Percentiles rank a stretch among this genome's conserved stretches.
Conservation (phyloP, 2,888 invertebrate species). For the Brachynemurus nebulosus region DNA sequence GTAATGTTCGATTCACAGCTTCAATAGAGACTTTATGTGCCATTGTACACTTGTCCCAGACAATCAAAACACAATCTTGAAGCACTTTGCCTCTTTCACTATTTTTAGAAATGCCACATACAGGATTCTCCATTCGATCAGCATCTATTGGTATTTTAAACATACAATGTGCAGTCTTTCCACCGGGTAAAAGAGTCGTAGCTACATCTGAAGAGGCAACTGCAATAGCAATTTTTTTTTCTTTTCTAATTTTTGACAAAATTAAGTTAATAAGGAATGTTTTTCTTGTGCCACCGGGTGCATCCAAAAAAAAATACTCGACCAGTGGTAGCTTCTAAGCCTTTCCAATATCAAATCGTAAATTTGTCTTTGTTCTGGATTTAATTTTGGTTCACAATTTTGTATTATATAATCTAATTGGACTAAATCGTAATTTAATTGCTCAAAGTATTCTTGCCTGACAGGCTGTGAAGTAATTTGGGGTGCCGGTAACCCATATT, state of each 20-base stretch:
- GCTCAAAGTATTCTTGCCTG: neutral
- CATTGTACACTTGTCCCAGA: constrained; percentile 23
- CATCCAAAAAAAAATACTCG: no score
- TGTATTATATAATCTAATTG: neutral
- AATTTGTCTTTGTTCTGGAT: neutral
- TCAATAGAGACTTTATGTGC: constrained; percentile 14
- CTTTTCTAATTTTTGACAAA: constrained; percentile 9
- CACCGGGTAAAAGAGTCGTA: constrained; percentile 16
- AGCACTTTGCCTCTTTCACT: constrained; percentile 13
- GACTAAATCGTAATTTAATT: no score
- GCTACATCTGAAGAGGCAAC: constrained; percentile 25
- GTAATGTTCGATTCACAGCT: constrained; percentile 17
- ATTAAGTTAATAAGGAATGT: neutral
- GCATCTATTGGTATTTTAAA: constrained; percentile 16
- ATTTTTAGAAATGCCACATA: constrained; percentile 13
- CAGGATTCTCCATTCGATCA: constrained; percentile 6
- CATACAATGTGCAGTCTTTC: constrained; percentile 20
- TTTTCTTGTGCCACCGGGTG: neutral
- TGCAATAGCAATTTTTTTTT: constrained; percentile 18
- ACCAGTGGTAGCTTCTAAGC: no score
- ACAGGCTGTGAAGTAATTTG: neutral
- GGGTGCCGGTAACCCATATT: neutral
- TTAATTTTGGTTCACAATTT: neutral
- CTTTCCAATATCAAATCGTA: neutral
- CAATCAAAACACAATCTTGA: constrained; percentile 5